Evolutionary conservation across 2,797 vertebrate genomes (phyloP).

Genomic region (Sebastolobus altivelis): DNA sequence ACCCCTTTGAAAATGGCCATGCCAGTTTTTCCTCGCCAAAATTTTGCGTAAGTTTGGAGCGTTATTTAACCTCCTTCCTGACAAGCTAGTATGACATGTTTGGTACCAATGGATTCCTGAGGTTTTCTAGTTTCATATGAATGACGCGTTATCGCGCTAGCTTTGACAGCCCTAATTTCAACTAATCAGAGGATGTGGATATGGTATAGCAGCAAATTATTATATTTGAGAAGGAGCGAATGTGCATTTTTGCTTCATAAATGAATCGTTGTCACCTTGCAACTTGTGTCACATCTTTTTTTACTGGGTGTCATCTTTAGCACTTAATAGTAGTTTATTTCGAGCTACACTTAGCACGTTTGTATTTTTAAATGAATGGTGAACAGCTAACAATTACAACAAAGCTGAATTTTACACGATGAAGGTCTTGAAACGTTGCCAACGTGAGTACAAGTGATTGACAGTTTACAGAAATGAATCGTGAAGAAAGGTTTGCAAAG

Average conservation of each 20-base stretch:
- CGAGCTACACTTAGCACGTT: neutral
- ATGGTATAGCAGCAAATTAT: neutral
- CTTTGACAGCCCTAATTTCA: too few relatives aligned
- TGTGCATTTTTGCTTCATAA: neutral
- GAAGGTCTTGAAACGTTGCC: neutral
- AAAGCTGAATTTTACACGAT: neutral
- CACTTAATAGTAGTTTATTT: neutral
- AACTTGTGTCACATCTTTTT: neutral
- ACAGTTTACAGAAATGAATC: neutral
- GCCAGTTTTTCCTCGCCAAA: too few relatives aligned
- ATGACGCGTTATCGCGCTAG: too few relatives aligned
- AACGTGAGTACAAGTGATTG: neutral
- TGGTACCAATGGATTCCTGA: too few relatives aligned
- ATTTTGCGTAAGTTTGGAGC: too few relatives aligned
- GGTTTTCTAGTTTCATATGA: too few relatives aligned
- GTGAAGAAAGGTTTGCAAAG: neutral
- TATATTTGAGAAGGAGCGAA: neutral
- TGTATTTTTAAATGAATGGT: neutral
- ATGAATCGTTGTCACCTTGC: neutral
- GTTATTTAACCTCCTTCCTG: too few relatives aligned
- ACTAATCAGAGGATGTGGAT: too few relatives aligned
- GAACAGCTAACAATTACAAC: neutral
- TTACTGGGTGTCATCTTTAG: neutral
- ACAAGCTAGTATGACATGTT: too few relatives aligned
- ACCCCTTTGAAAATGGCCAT: too few relatives aligned